Base-by-base conservation (phyloP, 2,113 vertebrate genomes). In the Gadus chalcogrammus region DNA sequence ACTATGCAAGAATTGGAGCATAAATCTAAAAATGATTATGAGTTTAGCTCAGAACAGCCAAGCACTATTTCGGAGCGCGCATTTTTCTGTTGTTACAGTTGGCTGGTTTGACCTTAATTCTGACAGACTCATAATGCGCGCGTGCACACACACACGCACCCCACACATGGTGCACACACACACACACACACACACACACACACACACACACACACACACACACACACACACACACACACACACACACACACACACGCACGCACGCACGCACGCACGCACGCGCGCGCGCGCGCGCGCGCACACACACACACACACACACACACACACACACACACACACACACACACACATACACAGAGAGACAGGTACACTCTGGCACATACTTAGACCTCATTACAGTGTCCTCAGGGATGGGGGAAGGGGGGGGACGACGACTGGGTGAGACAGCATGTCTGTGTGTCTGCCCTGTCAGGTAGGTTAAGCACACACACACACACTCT, bases 31-130 rank as follows among this genome's bases (percentile, higher is more conserved):
- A 67, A 55, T 58, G 55, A 16, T 27, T 8, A 48, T 42, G n/a
- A 66, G 61, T 61, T 48, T 28, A 24, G 60, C 69, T 85, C 72
- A 0, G 35, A 69, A 58, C 55, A 9, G 55, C 13, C 15, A 13
- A 6, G 16, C 55, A 58, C 15, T 9, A n/a, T 58, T 85, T 74
- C 53, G 55, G 55, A n/a, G 55, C 13, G 55, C 55, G 2, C 63
- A 66, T 79, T 71, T 48, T 9, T 78, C 22, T 70, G 3, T 48
- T 15, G 64, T 75, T 62, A 35, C 63, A 68, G 64, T 76, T 76
- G 74, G 80, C 61, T 68, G 69, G 73, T 73, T 70, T 84, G 73
- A 79, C 69, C 67, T 61, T 35, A 65, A 75, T 65, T 63, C 58
- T 35, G 15, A 61, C 65, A 72, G 59, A 74, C 75, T 61, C 7